Evolutionary conservation across 1,140 invertebrate genomes (phyloP), one percentile per base, ranked within the genome.

Genomic region (Gryllus bimaculatus): DNA sequence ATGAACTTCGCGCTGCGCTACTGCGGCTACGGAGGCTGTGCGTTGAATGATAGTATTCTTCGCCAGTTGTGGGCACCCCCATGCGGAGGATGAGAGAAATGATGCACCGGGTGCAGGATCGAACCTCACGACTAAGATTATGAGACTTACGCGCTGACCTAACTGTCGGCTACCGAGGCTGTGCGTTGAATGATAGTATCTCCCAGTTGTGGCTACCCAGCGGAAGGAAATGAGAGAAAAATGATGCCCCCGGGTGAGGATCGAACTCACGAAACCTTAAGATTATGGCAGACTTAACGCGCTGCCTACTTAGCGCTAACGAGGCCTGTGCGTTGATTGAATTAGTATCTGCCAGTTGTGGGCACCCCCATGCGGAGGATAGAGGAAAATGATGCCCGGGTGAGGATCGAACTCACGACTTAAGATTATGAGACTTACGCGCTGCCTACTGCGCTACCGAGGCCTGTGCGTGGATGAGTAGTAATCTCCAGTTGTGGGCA

Each of bases 201-300:
- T 90, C 90, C 26, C 26, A 39, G 26, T n/a, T n/a, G n/a, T n/a
- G n/a, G n/a, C n/a, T n/a, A n/a, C n/a, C n/a, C n/a, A n/a, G n/a
- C n/a, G n/a, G n/a, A n/a, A n/a, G 26, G 1, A 39, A 5, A 39
- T 39, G 26, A 39, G 5, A 2, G 5, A 5, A 39, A 39, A 39
- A 39, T 5, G 5, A 39, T 39, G 26, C 26, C 93, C 93, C 92
- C 92, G 91, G 90, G 93, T 95, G 93, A 95, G 94, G 93, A 93
- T 95, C 93, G 93, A 95, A 95, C 93, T 95, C 93, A 95, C 93
- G 94, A n/a, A n/a, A 95, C 94, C 94, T 95, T 94, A 93, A 95
- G 93, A 95, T 95, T 95, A 95, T 95, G 93, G n/a, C n/a, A 95
- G 94, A 95, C 94, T 95, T 93, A 95, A n/a, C 94, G 94, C 93